A percentile compares a stretch with the other conserved stretches of the same genome.
Conservation (phyloP, 2,797 vertebrate genomes). For the Sebastes hubbsi region DNA sequence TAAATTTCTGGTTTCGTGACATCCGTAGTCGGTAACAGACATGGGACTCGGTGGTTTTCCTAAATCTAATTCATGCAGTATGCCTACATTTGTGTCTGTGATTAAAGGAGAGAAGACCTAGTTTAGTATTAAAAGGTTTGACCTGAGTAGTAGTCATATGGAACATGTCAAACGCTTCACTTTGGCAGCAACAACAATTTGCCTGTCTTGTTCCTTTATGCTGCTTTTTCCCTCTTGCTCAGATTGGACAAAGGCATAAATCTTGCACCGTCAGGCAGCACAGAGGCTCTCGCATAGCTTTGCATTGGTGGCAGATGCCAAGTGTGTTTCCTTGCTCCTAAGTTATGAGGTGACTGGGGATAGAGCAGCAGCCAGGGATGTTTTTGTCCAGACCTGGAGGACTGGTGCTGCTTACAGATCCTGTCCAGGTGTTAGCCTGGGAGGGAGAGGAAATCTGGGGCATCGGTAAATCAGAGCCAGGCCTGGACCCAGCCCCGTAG, state of each 20-base stretch:
- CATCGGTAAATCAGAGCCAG: conserved; percentile 60
- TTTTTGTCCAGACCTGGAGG: conserved; percentile 40
- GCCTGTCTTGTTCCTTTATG: neutral
- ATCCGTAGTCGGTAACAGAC: neutral
- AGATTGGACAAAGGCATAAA: neutral
- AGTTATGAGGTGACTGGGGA: conserved; percentile 13
- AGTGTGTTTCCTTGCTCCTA: neutral
- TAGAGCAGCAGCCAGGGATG: conserved; percentile 13
- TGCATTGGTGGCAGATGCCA: conserved; percentile 2
- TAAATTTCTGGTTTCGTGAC: no score
- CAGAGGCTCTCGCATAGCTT: neutral
- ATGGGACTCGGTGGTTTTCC: conserved; percentile 4
- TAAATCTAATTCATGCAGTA: conserved; percentile 6
- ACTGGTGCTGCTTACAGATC: conserved; percentile 53
- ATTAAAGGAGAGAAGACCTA: neutral
- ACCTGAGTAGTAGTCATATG: neutral
- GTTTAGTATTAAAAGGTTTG: neutral
- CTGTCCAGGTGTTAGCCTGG: conserved; percentile 69
- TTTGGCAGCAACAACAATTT: neutral
- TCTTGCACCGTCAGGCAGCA: neutral
- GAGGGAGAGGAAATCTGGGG: conserved; percentile 57
- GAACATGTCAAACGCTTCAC: neutral
- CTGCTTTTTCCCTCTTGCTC: neutral
- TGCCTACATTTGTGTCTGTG: neutral
- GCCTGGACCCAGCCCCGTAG: conserved; percentile 17